Conservation (phyloP, 2,888 invertebrate genomes). For the Julus scanicus region DNA sequence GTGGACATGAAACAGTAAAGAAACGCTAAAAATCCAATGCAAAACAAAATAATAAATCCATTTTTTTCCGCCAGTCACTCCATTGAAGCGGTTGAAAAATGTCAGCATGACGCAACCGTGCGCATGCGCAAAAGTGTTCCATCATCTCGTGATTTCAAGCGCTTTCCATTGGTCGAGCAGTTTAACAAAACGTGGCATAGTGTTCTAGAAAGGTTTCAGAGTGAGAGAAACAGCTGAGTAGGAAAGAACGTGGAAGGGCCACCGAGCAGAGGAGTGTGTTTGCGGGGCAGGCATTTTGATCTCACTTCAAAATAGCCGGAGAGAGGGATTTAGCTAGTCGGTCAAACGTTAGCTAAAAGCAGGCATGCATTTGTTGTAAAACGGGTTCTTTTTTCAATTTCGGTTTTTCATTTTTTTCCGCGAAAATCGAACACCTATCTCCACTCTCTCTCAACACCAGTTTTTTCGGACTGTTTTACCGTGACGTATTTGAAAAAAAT, state of each 20-base stretch:
- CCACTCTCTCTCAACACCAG: constrained; percentile 10
- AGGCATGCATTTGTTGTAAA: not conserved
- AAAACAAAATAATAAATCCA: not conserved
- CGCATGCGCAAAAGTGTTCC: not conserved
- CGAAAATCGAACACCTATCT: not conserved
- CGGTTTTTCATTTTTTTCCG: constrained; percentile 14
- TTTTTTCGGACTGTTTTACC: not conserved
- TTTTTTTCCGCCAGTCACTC: not conserved
- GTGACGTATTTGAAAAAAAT: constrained; percentile 37
- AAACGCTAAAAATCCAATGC: not conserved
- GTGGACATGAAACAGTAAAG: not conserved
- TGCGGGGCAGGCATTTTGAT: constrained; percentile 15
- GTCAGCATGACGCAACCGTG: not conserved
- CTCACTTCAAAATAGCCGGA: constrained; percentile 30
- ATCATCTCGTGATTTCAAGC: not conserved
- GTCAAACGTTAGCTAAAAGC: constrained; percentile 31
- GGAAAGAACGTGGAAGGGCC: not conserved
- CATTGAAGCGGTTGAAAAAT: not conserved
- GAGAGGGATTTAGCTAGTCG: constrained; percentile 17
- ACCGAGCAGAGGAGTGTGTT: not conserved
- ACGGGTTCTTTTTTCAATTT: constrained; percentile 29
- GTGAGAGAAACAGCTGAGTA: constrained; percentile 18
- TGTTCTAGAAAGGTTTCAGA: not conserved
- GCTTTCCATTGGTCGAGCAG: not conserved
- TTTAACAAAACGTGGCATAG: not conserved